Percentiles rank a stretch among this genome's conserved stretches.
Conservation (phyloP, 2,888 invertebrate genomes). For the Calliscelio sp. region DNA sequence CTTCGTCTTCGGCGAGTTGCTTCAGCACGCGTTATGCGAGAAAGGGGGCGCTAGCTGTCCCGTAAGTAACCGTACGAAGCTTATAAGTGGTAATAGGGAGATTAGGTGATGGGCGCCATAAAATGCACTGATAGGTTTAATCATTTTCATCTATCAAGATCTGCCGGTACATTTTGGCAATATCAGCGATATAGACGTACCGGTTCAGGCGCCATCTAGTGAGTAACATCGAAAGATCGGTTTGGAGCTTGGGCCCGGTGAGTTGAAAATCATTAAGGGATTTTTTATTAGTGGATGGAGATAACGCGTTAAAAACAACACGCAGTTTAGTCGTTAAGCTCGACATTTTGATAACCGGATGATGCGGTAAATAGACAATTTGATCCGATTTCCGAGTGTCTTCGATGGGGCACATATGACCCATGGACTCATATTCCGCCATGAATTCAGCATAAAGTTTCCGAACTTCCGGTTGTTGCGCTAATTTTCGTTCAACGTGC, state of each 20-base stretch:
- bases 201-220: background rate
- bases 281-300: background rate
- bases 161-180: background rate
- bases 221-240: background rate
- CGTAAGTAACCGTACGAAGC: background rate
- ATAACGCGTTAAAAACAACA: slow-evolving; percentile 20
- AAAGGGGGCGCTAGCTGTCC: background rate
- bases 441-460: background rate
- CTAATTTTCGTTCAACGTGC: too few species aligned
- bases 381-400: background rate
- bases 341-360: background rate
- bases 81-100: background rate
- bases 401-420: background rate
- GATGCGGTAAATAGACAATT: background rate
- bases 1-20: background rate
- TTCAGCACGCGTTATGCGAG: background rate
- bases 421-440: background rate
- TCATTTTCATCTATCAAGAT: background rate
- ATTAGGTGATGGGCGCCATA: background rate
- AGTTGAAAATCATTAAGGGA: background rate
- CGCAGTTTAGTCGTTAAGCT: slow-evolving; percentile 9
- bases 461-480: background rate
- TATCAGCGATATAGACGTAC: background rate
- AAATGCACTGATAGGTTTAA: background rate
- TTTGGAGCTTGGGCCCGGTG: background rate